These are phyloP conservation scores for Typhlomys cinereus DNA, from an alignment of 2,113 vertebrate genomes.

Conservation along the genomic window DNA sequence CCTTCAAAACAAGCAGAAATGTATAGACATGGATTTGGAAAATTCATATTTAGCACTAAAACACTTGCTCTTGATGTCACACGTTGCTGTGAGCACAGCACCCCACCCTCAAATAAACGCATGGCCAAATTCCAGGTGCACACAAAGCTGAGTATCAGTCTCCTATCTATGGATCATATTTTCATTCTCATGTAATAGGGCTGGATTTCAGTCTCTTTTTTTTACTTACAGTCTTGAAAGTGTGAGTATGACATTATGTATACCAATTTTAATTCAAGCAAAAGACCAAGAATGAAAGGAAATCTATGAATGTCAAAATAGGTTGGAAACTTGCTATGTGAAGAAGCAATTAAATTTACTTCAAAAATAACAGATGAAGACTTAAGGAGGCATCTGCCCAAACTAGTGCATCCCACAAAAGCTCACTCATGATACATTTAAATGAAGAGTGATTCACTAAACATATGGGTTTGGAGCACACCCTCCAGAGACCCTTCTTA, in stretches of 20 bases:
- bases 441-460: constrained; percentile 42
- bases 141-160: background rate
- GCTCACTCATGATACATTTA: constrained; percentile 16
- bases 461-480: background rate
- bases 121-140: background rate
- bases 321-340: constrained; percentile 39
- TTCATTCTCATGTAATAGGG: background rate
- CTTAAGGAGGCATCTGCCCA: constrained; percentile 58
- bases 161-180: background rate
- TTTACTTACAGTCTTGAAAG: background rate
- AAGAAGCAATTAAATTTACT: constrained; percentile 67
- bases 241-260: constrained; percentile 4
- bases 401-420: constrained; percentile 19
- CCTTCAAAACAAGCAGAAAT: background rate
- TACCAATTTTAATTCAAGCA: constrained; percentile 54
- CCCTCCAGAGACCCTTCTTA: constrained; percentile 26
- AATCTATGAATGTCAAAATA: constrained; percentile 59
- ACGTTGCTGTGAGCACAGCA: background rate
- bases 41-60: constrained; percentile 12
- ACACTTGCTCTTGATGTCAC: background rate
- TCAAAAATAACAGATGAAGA: constrained; percentile 61
- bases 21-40: background rate
- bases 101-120: background rate
- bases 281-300: constrained; percentile 52
- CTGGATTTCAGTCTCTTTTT: background rate